Conservation (phyloP, 2,113 vertebrate species). For the Garra rufa region DNA sequence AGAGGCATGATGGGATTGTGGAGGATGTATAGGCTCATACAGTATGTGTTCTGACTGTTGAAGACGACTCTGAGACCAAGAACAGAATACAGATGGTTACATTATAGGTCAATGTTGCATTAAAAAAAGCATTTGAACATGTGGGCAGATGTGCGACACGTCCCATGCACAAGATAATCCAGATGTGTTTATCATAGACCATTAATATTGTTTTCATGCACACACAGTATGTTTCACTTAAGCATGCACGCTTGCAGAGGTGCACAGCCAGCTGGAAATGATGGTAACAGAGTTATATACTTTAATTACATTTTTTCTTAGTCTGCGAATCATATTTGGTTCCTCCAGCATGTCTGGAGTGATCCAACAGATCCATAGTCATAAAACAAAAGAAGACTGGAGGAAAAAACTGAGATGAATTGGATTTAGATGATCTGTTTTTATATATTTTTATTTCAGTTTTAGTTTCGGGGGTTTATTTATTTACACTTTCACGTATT, state of each 20-base stretch:
- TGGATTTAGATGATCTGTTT: background rate
- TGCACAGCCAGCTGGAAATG: slow-evolving; percentile 54
- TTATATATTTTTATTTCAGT: too few species aligned
- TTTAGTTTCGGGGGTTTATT: too few species aligned
- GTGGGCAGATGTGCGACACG: background rate
- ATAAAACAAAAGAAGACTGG: background rate
- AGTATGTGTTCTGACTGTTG: slow-evolving; percentile 1
- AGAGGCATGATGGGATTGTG: slow-evolving; percentile 38
- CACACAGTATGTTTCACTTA: background rate
- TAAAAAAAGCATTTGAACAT: background rate
- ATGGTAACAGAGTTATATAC: slow-evolving; percentile 69
- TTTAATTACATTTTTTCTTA: slow-evolving; percentile 71
- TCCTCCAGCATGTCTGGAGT: slow-evolving; percentile 26
- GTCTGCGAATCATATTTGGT: slow-evolving; percentile 65
- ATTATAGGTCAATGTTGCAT: background rate
- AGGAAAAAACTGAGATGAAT: background rate
- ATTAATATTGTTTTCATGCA: background rate
- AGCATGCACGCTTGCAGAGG: slow-evolving; percentile 55
- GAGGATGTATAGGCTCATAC: slow-evolving; percentile 28
- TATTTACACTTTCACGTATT: too few species aligned
- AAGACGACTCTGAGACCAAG: background rate
- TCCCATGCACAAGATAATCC: background rate
- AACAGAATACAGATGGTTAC: background rate
- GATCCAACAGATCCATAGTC: background rate
- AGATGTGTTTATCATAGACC: slow-evolving; percentile 7